Percentiles rank a stretch among this genome's conserved stretches.
Evolutionary conservation across 2,113 vertebrate genomes (phyloP).

Genomic region (Anhinga rufa): DNA sequence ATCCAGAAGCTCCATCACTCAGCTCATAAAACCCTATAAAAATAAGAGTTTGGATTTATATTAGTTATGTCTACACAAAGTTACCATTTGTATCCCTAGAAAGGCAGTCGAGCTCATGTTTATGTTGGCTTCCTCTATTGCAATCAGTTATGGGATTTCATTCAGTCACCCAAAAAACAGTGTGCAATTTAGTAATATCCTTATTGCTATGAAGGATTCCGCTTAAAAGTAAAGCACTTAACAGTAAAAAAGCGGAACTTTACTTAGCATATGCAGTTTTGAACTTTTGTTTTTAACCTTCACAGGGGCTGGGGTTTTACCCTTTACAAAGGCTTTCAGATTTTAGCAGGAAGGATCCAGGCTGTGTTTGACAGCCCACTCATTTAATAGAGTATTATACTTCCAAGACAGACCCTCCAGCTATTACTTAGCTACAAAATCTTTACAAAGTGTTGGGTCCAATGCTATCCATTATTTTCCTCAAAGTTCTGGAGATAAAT

Average conservation of each 20-base stretch:
- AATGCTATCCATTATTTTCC: neutral
- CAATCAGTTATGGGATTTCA: neutral
- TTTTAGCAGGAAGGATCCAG: neutral
- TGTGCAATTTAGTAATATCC: neutral
- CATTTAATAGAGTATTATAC: neutral
- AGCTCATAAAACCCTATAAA: conserved; percentile 93
- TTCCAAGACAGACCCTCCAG: neutral
- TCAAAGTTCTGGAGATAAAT: neutral
- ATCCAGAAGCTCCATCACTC: conserved; percentile 89
- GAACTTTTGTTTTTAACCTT: neutral
- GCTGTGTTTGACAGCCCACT: neutral
- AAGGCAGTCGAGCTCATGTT: conserved; percentile 14
- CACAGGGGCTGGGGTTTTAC: neutral
- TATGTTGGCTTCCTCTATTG: neutral
- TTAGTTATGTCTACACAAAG: conserved; percentile 40
- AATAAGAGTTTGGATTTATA: conserved; percentile 63
- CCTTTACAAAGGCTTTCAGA: neutral
- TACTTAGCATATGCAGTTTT: neutral
- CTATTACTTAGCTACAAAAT: neutral
- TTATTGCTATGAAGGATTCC: neutral
- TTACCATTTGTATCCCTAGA: neutral
- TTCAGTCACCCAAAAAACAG: neutral
- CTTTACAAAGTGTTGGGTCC: neutral
- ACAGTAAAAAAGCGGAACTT: neutral
- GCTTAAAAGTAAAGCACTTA: conserved; percentile 4